phyloP scores from a whole-genome alignment of 2,797 vertebrate species.

The Malacoraja senta region DNA sequence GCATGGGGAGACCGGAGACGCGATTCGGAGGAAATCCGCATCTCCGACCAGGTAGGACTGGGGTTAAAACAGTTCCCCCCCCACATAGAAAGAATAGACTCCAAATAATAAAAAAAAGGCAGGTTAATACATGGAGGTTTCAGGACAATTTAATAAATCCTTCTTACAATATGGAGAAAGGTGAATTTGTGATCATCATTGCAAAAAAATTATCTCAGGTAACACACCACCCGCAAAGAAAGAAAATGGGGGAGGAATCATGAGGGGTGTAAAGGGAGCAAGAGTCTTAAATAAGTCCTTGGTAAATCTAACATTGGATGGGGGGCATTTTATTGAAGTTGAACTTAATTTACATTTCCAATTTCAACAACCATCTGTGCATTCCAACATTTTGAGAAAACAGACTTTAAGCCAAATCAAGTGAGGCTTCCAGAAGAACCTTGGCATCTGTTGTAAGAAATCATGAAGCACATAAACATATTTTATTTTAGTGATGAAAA shows the following conservation, averaged over 20 bases:
- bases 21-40: too few relatives aligned
- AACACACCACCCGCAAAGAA: not conserved
- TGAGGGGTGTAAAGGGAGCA: not conserved
- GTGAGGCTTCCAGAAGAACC: not conserved
- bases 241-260: not conserved
- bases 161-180: not conserved
- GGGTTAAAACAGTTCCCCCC: too few relatives aligned
- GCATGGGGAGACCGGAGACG: too few relatives aligned
- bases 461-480: not conserved
- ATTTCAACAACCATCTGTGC: not conserved
- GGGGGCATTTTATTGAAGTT: not conserved
- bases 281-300: not conserved
- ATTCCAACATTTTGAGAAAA: not conserved
- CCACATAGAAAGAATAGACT: too few relatives aligned
- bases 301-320: not conserved
- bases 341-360: not conserved
- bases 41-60: too few relatives aligned
- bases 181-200: not conserved
- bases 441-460: not conserved
- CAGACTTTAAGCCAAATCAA: conserved; percentile 8
- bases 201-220: not conserved
- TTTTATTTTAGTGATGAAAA: not conserved
- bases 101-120: too few relatives aligned
- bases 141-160: not conserved
- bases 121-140: not conserved